These are phyloP conservation scores for Chromoteleia sp. DNA, from an alignment of 2,888 invertebrate species.

Conservation along the genomic window DNA sequence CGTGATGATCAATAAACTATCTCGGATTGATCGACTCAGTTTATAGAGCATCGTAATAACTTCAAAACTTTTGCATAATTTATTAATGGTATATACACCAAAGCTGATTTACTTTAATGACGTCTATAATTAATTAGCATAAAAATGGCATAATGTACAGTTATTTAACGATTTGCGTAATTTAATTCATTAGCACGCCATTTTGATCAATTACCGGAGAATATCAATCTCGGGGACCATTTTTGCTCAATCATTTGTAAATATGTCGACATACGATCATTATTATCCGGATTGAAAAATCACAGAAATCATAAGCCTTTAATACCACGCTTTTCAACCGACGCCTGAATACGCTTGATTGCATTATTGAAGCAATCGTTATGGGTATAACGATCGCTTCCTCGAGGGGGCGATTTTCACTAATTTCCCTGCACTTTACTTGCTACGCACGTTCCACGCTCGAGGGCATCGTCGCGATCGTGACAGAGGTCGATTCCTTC, in stretches of 20 bases:
- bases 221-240: constrained; percentile 9
- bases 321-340: constrained; percentile 40
- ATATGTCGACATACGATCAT: constrained; percentile 14
- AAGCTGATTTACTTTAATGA: constrained; percentile 15
- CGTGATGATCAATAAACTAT: constrained; percentile 15
- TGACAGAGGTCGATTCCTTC: constrained; percentile 59
- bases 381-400: constrained; percentile 35
- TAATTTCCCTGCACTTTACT: constrained; percentile 64
- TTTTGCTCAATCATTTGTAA: constrained; percentile 13
- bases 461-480: constrained; percentile 41
- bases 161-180: constrained; percentile 31
- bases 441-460: constrained; percentile 69
- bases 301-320: constrained; percentile 38
- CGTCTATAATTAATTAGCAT: constrained; percentile 21
- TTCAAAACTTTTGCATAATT: constrained; percentile 34
- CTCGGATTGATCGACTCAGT: constrained; percentile 7
- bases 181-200: constrained; percentile 47
- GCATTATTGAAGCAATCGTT: constrained; percentile 47
- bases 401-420: constrained; percentile 61
- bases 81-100: not conserved
- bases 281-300: constrained; percentile 14
- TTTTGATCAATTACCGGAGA: constrained; percentile 19
- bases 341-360: constrained; percentile 40
- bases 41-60: constrained; percentile 15
- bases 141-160: not conserved